These are phyloP conservation scores for Psilanteris sp. DNA, from an alignment of 1,140 invertebrate species.

Conservation along the genomic window DNA sequence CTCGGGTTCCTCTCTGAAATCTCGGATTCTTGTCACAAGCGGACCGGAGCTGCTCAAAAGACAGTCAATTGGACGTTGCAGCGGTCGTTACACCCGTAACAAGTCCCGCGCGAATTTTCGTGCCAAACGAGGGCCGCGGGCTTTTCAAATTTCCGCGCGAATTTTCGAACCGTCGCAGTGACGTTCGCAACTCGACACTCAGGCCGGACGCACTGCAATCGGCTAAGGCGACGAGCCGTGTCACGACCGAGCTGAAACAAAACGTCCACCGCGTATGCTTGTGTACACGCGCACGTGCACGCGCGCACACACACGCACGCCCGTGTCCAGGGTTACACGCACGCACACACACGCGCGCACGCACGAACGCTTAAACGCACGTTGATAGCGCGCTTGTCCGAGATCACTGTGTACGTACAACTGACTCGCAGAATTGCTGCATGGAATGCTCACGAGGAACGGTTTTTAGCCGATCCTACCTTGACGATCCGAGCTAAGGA, in stretches of 20 bases:
- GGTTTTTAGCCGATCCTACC: constrained; percentile 71
- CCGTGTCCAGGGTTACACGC: constrained; percentile 8
- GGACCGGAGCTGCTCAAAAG: constrained; percentile 65
- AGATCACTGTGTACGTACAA: constrained; percentile 66
- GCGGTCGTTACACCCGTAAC: constrained; percentile 22
- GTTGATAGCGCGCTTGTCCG: constrained; percentile 66
- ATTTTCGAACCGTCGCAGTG: too few relatives aligned
- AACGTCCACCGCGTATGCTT: constrained; percentile 21
- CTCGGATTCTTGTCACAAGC: constrained; percentile 68
- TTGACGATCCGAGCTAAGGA: constrained; percentile 67
- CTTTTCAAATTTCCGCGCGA: too few relatives aligned
- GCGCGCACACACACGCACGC: constrained; percentile 19
- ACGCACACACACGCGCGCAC: constrained; percentile 37
- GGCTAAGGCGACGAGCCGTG: constrained; percentile 12
- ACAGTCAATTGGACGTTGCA: constrained; percentile 60
- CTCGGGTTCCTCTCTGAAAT: constrained; percentile 62
- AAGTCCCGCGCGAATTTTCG: neutral
- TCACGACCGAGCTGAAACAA: constrained; percentile 18
- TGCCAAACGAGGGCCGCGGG: too few relatives aligned
- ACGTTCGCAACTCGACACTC: neutral
- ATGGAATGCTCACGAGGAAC: constrained; percentile 76
- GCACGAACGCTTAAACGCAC: constrained; percentile 38
- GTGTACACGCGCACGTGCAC: constrained; percentile 21
- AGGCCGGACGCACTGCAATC: constrained; percentile 1
- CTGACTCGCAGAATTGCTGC: constrained; percentile 74